These are phyloP conservation scores for Tapera naevia DNA, from an alignment of 2,797 vertebrate genomes.

Conservation along the genomic window DNA sequence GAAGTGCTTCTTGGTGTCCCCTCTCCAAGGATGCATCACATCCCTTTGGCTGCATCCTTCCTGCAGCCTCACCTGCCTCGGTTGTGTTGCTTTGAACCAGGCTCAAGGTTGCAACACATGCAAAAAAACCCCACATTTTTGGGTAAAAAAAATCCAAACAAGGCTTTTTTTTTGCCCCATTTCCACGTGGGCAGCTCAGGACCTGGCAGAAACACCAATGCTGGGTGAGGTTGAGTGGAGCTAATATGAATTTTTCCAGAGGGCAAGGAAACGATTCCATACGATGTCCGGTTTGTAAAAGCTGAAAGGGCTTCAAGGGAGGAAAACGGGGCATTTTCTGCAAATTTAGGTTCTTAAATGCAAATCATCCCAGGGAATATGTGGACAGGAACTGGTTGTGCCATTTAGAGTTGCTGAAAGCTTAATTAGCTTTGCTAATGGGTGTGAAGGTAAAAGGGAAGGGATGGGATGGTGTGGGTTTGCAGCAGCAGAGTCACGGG, in stretches of 20 bases:
- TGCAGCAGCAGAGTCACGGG: background rate
- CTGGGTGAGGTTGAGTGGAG: background rate
- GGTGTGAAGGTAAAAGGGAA: background rate
- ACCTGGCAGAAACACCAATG: rapidly evolving
- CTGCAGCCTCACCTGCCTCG: rapidly evolving
- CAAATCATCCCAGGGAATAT: background rate
- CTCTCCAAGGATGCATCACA: rapidly evolving
- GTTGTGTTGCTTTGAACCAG: background rate
- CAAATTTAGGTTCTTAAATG: background rate
- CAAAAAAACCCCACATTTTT: rapidly evolving
- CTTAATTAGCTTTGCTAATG: background rate
- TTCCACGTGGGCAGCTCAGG: background rate
- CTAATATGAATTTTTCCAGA: rapidly evolving
- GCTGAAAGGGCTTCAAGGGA: background rate
- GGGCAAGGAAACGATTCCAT: rapidly evolving
- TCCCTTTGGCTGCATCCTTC: rapidly evolving
- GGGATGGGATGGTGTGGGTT: background rate
- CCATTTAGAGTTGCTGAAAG: background rate
- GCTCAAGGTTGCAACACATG: rapidly evolving
- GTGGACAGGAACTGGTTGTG: rapidly evolving
- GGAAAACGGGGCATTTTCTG: rapidly evolving
- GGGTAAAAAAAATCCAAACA: rapidly evolving
- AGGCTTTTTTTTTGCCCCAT: rapidly evolving
- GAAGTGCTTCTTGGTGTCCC: rapidly evolving
- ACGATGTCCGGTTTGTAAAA: rapidly evolving